Evolutionary conservation across 2,797 vertebrate species (phyloP).

Genomic region (Pipistrellus pygmaeus): DNA sequence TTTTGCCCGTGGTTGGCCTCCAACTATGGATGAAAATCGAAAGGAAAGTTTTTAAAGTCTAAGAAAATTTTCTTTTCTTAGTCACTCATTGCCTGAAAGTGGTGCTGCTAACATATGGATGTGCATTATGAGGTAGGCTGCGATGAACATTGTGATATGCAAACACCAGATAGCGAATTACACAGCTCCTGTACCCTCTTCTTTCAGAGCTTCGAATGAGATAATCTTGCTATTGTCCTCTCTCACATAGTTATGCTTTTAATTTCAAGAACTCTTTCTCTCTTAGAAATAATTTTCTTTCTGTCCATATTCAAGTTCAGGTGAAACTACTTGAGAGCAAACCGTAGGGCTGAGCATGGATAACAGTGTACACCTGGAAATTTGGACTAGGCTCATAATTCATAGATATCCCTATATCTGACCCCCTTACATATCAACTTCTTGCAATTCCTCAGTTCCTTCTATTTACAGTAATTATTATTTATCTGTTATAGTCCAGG

Average conservation of each 20-base stretch:
- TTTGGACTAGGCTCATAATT: neutral
- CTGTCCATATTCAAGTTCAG: neutral
- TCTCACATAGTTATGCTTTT: neutral
- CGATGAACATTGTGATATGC: too few species aligned
- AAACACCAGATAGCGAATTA: neutral
- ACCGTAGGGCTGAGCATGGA: neutral
- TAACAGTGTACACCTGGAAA: neutral
- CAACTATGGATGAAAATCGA: neutral
- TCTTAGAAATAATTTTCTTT: slow-evolving; percentile 11
- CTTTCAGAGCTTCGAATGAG: neutral
- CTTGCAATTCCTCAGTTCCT: neutral
- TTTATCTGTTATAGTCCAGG: neutral
- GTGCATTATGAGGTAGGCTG: neutral
- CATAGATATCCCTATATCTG: neutral
- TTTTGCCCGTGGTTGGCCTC: slow-evolving; percentile 4
- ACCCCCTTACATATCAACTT: neutral
- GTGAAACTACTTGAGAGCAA: neutral
- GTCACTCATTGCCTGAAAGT: neutral
- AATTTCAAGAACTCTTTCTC: neutral
- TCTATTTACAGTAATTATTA: neutral
- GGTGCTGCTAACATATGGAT: neutral
- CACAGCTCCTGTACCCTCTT: neutral
- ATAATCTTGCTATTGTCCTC: neutral
- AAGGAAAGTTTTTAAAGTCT: neutral
- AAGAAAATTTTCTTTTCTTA: slow-evolving; percentile 23